Base-by-base conservation (phyloP, 2,797 vertebrate genomes). In the Loriculus beryllinus region DNA sequence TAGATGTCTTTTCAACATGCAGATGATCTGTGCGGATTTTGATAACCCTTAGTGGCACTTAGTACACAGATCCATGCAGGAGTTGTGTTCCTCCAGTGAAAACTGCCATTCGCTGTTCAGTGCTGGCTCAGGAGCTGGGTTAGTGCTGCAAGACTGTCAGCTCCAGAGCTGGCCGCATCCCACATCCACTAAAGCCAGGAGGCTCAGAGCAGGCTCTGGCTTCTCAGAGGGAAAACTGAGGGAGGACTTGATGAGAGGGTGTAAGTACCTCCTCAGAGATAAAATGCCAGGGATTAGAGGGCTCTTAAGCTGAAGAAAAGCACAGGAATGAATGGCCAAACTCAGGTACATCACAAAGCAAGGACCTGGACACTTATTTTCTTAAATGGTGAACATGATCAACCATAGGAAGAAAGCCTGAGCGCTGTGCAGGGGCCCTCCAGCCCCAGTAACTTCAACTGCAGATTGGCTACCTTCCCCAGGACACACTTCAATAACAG, bases 251-350 rank as follows among this genome's bases (percentile, higher is more conserved):
- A 71, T 31, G 14, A 56, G 62, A 84, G 57, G 54, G 57, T 3
- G 0, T 7, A 59, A 88, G 63, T 12, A 63, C 35, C 35, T 88
- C 26, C 70, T 20, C 12, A 26, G 56, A 74, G 31, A 70, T 2
- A 56, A 70, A 89, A 40, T 21, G 79, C 16, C 56, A 49, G 21
- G 31, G 45, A 42, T n/a, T 64, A n/a, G 57, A 82, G 81, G 51
- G 70, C 74, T 92, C 70, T 88, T 45, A 4, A 75, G 70, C 25
- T 68, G 70, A 42, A 81, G 49, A 45, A 81, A 69, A 75, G 40
- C 1, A 5, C 11, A 35, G 60, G 65, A 90, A 84, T 6, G 28
- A 85, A 76, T 3, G 40, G 68, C 28, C 19, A 3, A 92, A 65
- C n/a, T 9, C 37, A 2, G 1, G 43, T 40, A 72, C 33, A 51